phyloP scores from a whole-genome alignment of 1,140 invertebrate genomes.

The Cryptotermes secundus region DNA sequence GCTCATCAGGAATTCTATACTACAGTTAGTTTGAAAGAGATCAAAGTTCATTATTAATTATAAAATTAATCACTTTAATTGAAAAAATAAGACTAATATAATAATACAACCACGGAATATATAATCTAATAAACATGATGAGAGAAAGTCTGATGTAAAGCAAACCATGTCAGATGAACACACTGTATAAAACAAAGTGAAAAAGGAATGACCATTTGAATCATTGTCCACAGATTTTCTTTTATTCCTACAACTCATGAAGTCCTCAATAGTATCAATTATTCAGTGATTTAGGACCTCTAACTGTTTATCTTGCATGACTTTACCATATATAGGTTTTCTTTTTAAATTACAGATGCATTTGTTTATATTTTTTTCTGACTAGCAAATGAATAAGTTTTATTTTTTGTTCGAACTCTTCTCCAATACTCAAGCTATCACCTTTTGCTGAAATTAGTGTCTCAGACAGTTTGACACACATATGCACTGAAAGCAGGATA shows the following conservation, averaged over 20 bases:
- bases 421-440: background rate
- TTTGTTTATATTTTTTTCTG: background rate
- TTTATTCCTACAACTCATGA: no score
- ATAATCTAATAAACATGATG: background rate
- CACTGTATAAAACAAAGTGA: background rate
- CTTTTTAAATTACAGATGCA: no score
- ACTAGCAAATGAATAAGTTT: background rate
- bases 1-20: background rate
- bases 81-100: background rate
- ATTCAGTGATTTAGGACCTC: no score
- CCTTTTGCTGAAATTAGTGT: background rate
- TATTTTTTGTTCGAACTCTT: background rate
- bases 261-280: no score
- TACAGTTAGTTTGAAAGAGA: background rate
- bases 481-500: no score
- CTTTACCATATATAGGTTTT: no score
- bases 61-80: background rate
- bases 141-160: background rate
- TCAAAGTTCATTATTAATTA: background rate
- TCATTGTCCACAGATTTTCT: no score
- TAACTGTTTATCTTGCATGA: no score
- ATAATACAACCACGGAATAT: conserved; percentile 11
- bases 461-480: no score
- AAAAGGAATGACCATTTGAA: background rate
- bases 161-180: background rate